Evolutionary conservation across 2,797 vertebrate species (phyloP), one percentile per base, ranked within the genome.

Genomic region (Borostomias antarcticus): DNA sequence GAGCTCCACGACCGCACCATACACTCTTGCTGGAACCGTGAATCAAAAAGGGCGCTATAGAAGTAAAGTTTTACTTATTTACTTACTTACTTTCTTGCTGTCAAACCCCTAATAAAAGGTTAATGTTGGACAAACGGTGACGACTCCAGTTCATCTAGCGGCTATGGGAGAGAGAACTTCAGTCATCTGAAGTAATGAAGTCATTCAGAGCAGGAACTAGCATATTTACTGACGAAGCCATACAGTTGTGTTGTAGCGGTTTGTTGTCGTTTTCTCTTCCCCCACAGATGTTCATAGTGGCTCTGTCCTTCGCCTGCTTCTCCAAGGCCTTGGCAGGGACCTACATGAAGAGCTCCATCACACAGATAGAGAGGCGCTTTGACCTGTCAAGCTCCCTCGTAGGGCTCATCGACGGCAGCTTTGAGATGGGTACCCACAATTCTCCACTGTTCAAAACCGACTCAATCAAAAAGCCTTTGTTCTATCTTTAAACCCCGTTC

Each of bases 301-400:
- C 92, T 0, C 81, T 97, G 58, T 94, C 93, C 32, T 94, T 96
- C 76, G 92, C 94, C 50, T 93, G 86, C 82, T 79, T 97, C 78
- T 92, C 94, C 72, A 97, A 96, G 81, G 91, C 94, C 0, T 85
- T 98, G 62, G 89, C 94, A 40, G 96, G 94, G 62, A 91, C 93
- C 65, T 96, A 96, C 70, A 92, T 97, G 93, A 98, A 96, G 85
- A 96, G 94, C 78, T 86, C 94, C 85, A 93, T 95, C 69, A 98
- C 95, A 17, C 96, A 98, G 83, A 94, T 98, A 35, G 96, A 98
- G 86, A 92, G 94, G 69, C 94, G 95, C 1, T 98, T 98, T 15
- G 94, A 96, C 63, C 93, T 98, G 68, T 92, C 95, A 1, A 94
- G 95, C 76, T 92, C 92, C 5, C 80, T 91, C 28, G 73, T 94